Evolutionary conservation across 2,113 vertebrate species (phyloP).

Genomic region (Catharus bicknelli): DNA sequence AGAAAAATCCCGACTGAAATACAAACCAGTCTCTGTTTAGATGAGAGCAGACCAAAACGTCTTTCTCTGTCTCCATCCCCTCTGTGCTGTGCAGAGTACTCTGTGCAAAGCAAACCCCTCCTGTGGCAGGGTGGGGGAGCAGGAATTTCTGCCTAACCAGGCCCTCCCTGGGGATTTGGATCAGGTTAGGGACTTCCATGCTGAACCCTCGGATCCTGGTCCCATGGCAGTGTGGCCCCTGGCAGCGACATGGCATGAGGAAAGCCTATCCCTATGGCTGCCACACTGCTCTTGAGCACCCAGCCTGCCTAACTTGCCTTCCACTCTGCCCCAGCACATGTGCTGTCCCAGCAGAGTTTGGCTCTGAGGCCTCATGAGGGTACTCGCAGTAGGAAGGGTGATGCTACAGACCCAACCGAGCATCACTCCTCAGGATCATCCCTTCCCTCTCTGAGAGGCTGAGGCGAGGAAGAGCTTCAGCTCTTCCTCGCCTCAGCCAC

Average conservation of each 20-base stretch:
- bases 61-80: not conserved
- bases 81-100: not conserved
- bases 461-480: not conserved
- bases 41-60: not conserved
- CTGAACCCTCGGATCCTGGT: accelerated
- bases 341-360: not conserved
- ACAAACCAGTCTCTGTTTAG: not conserved
- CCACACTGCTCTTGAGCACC: accelerated
- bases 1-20: not conserved
- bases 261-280: not conserved
- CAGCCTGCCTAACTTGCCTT: not conserved
- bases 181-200: not conserved
- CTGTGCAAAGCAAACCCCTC: not conserved
- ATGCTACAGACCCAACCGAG: accelerated
- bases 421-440: accelerated
- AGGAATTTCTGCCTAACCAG: not conserved
- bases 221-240: not conserved
- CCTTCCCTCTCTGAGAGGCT: not conserved
- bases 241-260: not conserved
- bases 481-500: not conserved
- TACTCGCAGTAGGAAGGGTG: accelerated
- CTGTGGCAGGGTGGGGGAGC: not conserved
- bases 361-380: accelerated
- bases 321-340: not conserved
- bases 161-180: not conserved